Evolutionary conservation across 2,113 vertebrate species (phyloP), one percentile per base, ranked within the genome.

Genomic region (Passer domesticus): DNA sequence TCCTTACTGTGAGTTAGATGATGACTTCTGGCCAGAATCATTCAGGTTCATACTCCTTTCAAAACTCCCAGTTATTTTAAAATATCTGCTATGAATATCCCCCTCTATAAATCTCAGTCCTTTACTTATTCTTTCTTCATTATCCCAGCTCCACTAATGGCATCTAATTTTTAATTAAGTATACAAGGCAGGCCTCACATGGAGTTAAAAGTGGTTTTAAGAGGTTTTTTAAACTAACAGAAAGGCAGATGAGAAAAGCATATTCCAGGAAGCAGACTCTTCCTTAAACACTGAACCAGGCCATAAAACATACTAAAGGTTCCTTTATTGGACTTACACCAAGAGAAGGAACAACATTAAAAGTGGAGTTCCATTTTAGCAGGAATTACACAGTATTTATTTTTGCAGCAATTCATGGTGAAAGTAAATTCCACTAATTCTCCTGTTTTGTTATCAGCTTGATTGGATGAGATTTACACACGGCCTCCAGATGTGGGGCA

Each of bases 381-480:
- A 80, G 66, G 50, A 76, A 66, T 78, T 64, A 88, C 11, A 30
- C 7, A 4, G 50, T 70, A 58, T 81, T 96, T 81, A 43, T 75
- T 85, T 85, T 83, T 91, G 60, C 56, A 75, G 15, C 60, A 46
- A 68, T 28, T 93, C 87, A 53, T 6, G 53, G 66, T 43, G 60
- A 79, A 94, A 81, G 83, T 68, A 89, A 90, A 82, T 84, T 94
- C 53, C 88, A 75, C n/a, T 87, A 67, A 72, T 93, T 90, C 94
- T 83, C 49, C 56, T 56, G 21, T 53, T 93, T 84, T 90, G 79
- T 81, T 93, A 94, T 92, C 83, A 87, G 47, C 72, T 77, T 86
- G 69, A 87, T 75, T 59, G n/a, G 85, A 70, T 78, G 68, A 87
- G 85, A 92, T 95, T 90, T 93, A 89, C 66, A 95, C 68, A 86